Evolutionary conservation across 2,797 vertebrate species (phyloP), one percentile per base, ranked within the genome.

Genomic region (Thunnus albacares): DNA sequence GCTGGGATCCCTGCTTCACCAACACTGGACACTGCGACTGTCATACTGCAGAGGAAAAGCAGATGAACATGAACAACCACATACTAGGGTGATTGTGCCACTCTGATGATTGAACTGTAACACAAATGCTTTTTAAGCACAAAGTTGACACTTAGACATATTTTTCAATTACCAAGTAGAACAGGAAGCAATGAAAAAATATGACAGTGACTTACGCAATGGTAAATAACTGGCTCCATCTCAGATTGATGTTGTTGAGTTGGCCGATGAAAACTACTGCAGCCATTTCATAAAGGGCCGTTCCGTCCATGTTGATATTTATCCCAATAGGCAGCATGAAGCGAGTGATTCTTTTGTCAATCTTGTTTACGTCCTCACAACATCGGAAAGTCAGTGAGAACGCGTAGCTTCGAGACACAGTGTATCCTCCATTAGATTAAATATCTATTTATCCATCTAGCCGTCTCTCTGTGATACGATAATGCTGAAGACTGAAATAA

Each of bases 321-420:
- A 41, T 73, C 26, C 70, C 63, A 41, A 73, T 49, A 3, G 63
- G 70, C 49, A 68, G 41, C 41, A 74, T 68, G 41, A 72, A 73
- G 26, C 0, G 3, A 41, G 57, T 17, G 51, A 68, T 30, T 62
- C 64, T 72, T 45, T 22, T 56, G 53, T 69, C 66, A 17, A 58
- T 7, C 52, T 8, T 26, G 62, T 56, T 45, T 18, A 68, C 58
- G 22, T 74, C 15, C 24, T 74, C 58, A 30, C 63, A 73, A 35
- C 57, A 69, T 3, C 2, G 6, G 1, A 30, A 15, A n/a, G 26
- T 33, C 28, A 22, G 3, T 1, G 3, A 3, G 26, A 15, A 2
- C 0, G 41, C 56, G 18, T 2, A 12, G 13, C 43, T 70, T 28
- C 2, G 17, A 56, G 49, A 66, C n/a, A 57, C 17, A 45, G 12